A percentile compares a stretch with the other conserved stretches of the same genome.
Conservation (phyloP, 1,140 invertebrate genomes). For the Drosophila sechellia region DNA sequence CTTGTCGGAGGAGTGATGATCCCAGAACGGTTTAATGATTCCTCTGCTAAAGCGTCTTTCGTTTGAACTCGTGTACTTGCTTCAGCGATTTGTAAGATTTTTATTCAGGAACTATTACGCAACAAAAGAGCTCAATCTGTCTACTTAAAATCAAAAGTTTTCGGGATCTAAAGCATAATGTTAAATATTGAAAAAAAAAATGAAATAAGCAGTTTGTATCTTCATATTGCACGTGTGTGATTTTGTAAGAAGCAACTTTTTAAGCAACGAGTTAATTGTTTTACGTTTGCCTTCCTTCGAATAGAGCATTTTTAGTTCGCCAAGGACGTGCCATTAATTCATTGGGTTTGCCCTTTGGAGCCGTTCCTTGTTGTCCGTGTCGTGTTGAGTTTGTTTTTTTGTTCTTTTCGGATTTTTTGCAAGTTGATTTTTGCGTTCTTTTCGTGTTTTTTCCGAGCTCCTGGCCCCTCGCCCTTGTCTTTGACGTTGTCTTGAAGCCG, state of each 20-base stretch:
- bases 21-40: constrained; percentile 26
- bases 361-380: constrained; percentile 35
- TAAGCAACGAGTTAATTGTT: neutral
- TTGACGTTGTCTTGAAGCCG: constrained; percentile 61
- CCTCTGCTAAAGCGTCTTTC: constrained; percentile 2
- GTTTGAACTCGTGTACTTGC: too few species aligned
- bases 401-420: constrained; percentile 11
- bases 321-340: neutral
- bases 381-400: constrained; percentile 44
- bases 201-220: too few species aligned
- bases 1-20: constrained; percentile 14
- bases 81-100: too few species aligned
- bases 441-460: constrained; percentile 12
- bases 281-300: neutral
- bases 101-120: too few species aligned
- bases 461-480: constrained; percentile 36
- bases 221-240: too few species aligned
- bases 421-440: constrained; percentile 14
- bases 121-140: too few species aligned
- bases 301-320: constrained; percentile 13
- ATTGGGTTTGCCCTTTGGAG: constrained; percentile 23
- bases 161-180: too few species aligned
- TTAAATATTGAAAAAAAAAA: too few species aligned
- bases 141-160: too few species aligned
- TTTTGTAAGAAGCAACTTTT: too few species aligned